Percentiles rank a stretch among this genome's conserved stretches.
These are phyloP conservation scores for Latrodectus hesperus DNA, from an alignment of 2,888 invertebrate species.

Conservation along the genomic window DNA sequence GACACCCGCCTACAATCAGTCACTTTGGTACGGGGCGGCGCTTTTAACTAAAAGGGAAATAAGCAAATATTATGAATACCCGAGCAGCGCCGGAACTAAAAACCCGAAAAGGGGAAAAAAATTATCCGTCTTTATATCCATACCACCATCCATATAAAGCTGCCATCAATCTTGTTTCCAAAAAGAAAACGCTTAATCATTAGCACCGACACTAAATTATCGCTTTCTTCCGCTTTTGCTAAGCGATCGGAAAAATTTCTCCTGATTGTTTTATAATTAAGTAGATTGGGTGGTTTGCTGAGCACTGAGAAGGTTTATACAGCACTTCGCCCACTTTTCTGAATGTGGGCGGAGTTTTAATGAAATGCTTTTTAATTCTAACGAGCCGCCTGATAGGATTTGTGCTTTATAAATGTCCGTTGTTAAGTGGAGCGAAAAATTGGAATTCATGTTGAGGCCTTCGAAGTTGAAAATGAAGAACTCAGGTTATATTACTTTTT, in stretches of 20 bases:
- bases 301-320: constrained; percentile 35
- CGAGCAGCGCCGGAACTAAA: constrained; percentile 29
- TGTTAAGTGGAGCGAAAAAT: constrained; percentile 53
- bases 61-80: constrained; percentile 51
- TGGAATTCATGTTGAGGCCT: constrained; percentile 4
- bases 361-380: constrained; percentile 49
- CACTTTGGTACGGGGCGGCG: constrained; percentile 37
- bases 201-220: constrained; percentile 46
- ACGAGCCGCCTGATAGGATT: not conserved
- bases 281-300: constrained; percentile 43
- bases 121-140: not conserved
- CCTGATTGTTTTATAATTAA: constrained; percentile 62
- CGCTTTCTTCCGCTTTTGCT: constrained; percentile 27
- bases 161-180: constrained; percentile 53
- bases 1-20: constrained; percentile 44
- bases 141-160: no score
- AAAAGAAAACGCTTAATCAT: constrained; percentile 41
- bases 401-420: constrained; percentile 33
- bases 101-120: not conserved
- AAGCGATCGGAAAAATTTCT: constrained; percentile 51
- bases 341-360: constrained; percentile 17
- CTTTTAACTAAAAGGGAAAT: not conserved
- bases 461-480: not conserved
- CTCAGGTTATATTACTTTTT: no score
- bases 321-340: constrained; percentile 2